Evolutionary conservation across 2,888 invertebrate genomes (phyloP).

Genomic region (Nineta flava): DNA sequence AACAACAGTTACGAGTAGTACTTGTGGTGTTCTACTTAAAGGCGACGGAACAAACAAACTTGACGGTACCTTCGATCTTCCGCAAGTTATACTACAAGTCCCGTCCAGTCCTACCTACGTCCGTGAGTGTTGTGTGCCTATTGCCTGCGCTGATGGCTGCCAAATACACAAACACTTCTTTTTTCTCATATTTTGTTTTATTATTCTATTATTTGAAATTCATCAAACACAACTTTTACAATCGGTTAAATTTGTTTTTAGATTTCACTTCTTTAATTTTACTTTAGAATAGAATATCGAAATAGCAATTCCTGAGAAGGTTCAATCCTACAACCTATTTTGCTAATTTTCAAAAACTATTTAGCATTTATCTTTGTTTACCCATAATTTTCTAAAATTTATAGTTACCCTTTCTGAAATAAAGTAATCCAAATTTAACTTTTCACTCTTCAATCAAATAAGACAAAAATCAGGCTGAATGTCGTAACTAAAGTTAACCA

Average conservation of each 20-base stretch:
- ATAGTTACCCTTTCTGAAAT: too few species aligned
- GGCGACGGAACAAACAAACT: slow-evolving; percentile 25
- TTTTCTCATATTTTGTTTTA: background rate
- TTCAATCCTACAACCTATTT: too few species aligned
- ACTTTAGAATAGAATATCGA: too few species aligned
- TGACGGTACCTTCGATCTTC: slow-evolving; percentile 46
- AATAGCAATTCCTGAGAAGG: too few species aligned
- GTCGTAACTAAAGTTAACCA: too few species aligned
- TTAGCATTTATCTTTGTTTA: too few species aligned
- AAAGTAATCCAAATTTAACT: too few species aligned
- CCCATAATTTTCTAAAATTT: too few species aligned
- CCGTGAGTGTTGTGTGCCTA: slow-evolving; percentile 40
- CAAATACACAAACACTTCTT: slow-evolving; percentile 3
- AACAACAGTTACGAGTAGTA: slow-evolving; percentile 22
- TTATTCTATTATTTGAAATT: background rate
- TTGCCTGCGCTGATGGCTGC: slow-evolving; percentile 18
- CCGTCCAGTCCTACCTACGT: slow-evolving; percentile 47
- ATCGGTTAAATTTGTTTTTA: background rate
- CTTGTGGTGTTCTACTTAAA: slow-evolving; percentile 18
- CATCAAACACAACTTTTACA: background rate
- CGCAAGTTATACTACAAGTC: slow-evolving; percentile 63
- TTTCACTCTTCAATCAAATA: too few species aligned
- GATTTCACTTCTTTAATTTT: too few species aligned
- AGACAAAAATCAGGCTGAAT: too few species aligned
- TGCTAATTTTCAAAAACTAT: too few species aligned